These are phyloP conservation scores for Rhabdophis nuchalis DNA, from an alignment of 2,797 vertebrate species.

Conservation along the genomic window DNA sequence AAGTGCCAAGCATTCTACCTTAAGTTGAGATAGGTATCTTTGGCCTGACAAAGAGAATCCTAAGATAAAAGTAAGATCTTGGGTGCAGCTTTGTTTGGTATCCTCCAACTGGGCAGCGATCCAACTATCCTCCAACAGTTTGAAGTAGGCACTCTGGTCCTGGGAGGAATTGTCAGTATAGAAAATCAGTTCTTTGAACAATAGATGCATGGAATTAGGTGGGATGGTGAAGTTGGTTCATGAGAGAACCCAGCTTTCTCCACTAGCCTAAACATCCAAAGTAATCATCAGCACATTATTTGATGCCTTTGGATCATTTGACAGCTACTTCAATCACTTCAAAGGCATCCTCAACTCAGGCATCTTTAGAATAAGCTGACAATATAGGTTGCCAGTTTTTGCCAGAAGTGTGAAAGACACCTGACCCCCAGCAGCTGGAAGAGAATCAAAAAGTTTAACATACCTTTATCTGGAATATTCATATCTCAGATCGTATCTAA, in stretches of 20 bases:
- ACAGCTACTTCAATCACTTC: background rate
- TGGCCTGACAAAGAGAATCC: background rate
- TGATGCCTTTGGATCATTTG: background rate
- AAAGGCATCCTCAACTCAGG: background rate
- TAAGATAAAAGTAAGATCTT: background rate
- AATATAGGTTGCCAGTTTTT: background rate
- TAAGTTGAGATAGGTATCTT: background rate
- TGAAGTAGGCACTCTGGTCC: background rate
- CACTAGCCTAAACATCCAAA: background rate
- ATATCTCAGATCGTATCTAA: background rate
- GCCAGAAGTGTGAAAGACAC: background rate
- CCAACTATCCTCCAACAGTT: background rate
- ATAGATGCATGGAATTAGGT: background rate
- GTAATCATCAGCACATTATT: background rate
- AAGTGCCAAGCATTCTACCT: background rate
- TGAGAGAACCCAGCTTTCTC: background rate
- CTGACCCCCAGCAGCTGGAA: background rate
- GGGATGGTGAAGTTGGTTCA: background rate
- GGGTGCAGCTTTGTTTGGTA: background rate
- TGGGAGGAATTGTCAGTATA: background rate
- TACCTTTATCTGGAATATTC: background rate
- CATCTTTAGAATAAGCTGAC: background rate
- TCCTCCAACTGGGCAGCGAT: background rate
- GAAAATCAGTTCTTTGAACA: background rate
- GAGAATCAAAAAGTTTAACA: background rate